These are phyloP conservation scores for Machimus rusticus DNA, from an alignment of 2,888 invertebrate species.

Conservation along the genomic window DNA sequence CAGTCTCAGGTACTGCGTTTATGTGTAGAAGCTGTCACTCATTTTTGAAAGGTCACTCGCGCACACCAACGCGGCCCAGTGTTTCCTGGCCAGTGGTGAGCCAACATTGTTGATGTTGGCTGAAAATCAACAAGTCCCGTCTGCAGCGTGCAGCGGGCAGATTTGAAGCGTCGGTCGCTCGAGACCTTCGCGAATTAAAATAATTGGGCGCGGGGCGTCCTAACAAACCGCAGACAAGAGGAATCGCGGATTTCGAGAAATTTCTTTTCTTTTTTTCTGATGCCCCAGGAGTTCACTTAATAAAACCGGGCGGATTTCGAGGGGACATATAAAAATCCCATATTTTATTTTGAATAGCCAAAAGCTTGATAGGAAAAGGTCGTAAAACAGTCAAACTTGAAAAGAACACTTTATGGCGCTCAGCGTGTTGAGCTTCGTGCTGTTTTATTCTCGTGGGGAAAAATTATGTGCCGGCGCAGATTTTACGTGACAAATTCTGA, in stretches of 20 bases:
- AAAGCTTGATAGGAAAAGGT: constrained; percentile 26
- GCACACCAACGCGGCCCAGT: not conserved
- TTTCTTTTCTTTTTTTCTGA: not conserved
- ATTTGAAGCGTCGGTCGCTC: not conserved
- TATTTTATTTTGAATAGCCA: constrained; percentile 26
- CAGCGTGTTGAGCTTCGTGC: not conserved
- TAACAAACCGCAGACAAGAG: not conserved
- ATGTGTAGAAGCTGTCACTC: not conserved
- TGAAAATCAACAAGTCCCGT: not conserved
- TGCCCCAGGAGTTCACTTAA: not conserved
- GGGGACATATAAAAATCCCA: constrained; percentile 8
- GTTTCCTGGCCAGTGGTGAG: not conserved
- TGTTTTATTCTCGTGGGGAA: constrained; percentile 1
- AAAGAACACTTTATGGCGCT: constrained; percentile 11
- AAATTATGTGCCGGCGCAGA: constrained; percentile 9
- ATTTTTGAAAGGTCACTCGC: not conserved
- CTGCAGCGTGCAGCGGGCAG: not conserved
- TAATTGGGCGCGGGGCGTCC: not conserved
- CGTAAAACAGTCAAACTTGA: constrained; percentile 33
- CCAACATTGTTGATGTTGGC: not conserved
- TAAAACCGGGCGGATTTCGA: not conserved
- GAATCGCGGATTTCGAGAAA: not conserved
- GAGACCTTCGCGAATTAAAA: not conserved
- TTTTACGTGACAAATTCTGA: constrained; percentile 6
- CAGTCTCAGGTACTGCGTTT: not conserved